Conservation (phyloP, 1,140 invertebrate genomes). For the Phymastichus coffea region DNA sequence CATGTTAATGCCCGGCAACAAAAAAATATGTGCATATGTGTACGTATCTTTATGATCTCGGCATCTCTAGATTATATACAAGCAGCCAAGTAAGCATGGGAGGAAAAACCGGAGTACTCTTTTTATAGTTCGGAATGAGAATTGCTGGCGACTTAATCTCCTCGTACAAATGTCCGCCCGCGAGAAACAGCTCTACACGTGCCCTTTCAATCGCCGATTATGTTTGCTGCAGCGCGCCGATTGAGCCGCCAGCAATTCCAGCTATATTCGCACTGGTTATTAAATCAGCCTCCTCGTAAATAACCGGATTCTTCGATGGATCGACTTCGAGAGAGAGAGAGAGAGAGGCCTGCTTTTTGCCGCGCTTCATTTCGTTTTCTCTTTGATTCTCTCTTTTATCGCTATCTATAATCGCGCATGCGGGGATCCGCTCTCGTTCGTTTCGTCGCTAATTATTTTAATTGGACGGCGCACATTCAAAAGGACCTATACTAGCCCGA, state of each 20-base stretch:
- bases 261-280: slow-evolving; percentile 41
- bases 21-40: too few relatives aligned
- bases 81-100: too few relatives aligned
- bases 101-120: too few relatives aligned
- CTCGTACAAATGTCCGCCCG: slow-evolving; percentile 4
- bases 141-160: slow-evolving; percentile 26
- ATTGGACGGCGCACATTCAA: slow-evolving; percentile 52
- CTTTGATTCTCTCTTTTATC: slow-evolving; percentile 34
- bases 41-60: too few relatives aligned
- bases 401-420: slow-evolving; percentile 45
- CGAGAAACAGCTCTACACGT: slow-evolving; percentile 14
- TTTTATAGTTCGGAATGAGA: too few relatives aligned
- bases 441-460: slow-evolving; percentile 55
- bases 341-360: too few relatives aligned
- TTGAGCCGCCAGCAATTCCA: slow-evolving; percentile 29
- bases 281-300: slow-evolving; percentile 48
- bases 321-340: too few relatives aligned
- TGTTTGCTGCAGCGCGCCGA: slow-evolving; percentile 8
- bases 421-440: slow-evolving; percentile 42
- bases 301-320: slow-evolving; percentile 39
- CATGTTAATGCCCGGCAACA: too few relatives aligned
- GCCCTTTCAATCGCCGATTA: slow-evolving; percentile 25
- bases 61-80: too few relatives aligned
- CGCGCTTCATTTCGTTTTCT: slow-evolving; percentile 31
- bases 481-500: slow-evolving; percentile 39